Base-by-base conservation (phyloP, 1,140 invertebrate genomes). In the Oedothorax gibbosus region DNA sequence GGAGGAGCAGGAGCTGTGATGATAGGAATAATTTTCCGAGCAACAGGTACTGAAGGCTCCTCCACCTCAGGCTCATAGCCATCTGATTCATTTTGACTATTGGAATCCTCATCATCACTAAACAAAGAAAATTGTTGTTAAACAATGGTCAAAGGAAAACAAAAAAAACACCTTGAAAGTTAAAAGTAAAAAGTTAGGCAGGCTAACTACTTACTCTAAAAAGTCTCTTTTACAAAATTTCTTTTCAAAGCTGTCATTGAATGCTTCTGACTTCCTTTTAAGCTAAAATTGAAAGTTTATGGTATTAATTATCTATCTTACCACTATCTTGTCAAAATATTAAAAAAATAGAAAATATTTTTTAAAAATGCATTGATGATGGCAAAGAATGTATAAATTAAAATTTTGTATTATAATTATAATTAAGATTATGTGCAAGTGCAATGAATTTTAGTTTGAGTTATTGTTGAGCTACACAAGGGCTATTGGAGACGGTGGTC, bases 231-330 rank as follows among this genome's bases (percentile, higher is more conserved):
- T 82, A 51, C 80, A 82, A 57, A 82, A 64, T 54, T 73, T 82
- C 57, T 82, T 82, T 79, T 66, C 77, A 51, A 73, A 73, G 57
- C 69, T 73, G 20, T 82, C 80, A 64, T 53, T 73, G 56, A 71
- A 82, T 73, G 80, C 80, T 64, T 82, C 80, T 6, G 80, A 82
- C 35, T 82, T 82, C 60, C 80, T 82, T 82, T 82, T 82, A 11
- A 82, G 66, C 68, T 81, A 21, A 64, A 5, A 56, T 51, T 73
- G 11, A 73, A 15, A 7, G 8, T 7, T 71, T 11, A 71, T 49
- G 14, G 7, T 11, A 35, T 69, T 60, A 18, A 62, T 62, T 8
- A 15, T 62, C 35, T 1, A 35, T 62, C 0, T 14, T 8, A 62
- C 65, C 18, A 68, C 9, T 12, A 68, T n/a, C 18, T 20, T 20